Base-by-base conservation (phyloP, 2,113 vertebrate genomes). In the Rhineura floridana region DNA sequence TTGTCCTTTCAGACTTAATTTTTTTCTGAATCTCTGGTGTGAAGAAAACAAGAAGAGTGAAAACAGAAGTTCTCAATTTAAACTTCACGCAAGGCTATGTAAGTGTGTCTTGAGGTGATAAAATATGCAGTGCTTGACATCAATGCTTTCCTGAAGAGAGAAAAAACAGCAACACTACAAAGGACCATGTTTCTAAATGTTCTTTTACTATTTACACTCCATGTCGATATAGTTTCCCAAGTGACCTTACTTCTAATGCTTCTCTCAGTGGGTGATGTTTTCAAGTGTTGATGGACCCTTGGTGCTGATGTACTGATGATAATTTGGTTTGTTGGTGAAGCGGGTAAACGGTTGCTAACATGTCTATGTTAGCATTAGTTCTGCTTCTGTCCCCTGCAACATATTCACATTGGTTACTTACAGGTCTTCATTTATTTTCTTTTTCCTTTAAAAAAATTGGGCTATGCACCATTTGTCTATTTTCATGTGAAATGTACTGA, bases 401-500 rank as follows among this genome's bases (percentile, higher is more conserved):
- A 87, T 87, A 84, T 76, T 86, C 48, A 33, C 1, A 0, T 0
- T 76, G 0, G 10, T 83, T 80, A 39, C 8, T 82, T 88, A 7
- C 13, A 80, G 15, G 19, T 30, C 67, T 69, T n/a, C n/a, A n/a
- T n/a, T n/a, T n/a, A n/a, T n/a, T n/a, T n/a, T n/a, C n/a, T n/a
- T n/a, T n/a, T n/a, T n/a, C n/a, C n/a, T n/a, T n/a, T n/a, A n/a
- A n/a, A n/a, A n/a, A n/a, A n/a, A n/a, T n/a, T 44, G 11, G 59
- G n/a, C 63, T 36, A 78, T 52, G 15, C 63, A 90, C 6, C 0
- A 69, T 79, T 90, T 91, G 5, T 21, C 48, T 2, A 36, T 80
- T 91, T 91, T 87, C 3, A 69, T 87, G 85, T 77, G 62, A 19
- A 84, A 84, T 6, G 25, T 80, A 15, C 69, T 87, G 6, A 63